A percentile compares a stretch with the other conserved stretches of the same genome.
These are phyloP conservation scores for Marasmarcha lunaedactyla DNA, from an alignment of 2,888 invertebrate genomes.

Conservation along the genomic window DNA sequence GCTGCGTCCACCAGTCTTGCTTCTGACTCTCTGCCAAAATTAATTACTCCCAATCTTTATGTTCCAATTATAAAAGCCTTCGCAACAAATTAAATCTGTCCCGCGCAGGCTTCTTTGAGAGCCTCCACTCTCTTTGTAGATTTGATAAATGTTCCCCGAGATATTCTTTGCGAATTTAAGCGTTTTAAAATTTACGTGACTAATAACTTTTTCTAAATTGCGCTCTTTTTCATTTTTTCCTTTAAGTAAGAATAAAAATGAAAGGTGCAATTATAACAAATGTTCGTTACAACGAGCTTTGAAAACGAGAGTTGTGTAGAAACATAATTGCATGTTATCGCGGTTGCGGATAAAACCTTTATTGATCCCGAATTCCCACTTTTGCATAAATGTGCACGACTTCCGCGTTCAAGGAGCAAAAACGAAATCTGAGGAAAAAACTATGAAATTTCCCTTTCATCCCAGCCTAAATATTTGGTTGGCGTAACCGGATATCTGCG, in stretches of 20 bases:
- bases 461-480: constrained; percentile 66
- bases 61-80: constrained; percentile 71
- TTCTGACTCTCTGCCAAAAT: constrained; percentile 69
- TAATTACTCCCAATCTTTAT: constrained; percentile 71
- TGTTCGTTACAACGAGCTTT: constrained; percentile 26
- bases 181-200: constrained; percentile 10
- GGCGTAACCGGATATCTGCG: constrained; percentile 66
- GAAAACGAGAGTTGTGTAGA: constrained; percentile 26
- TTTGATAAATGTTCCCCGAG: constrained; percentile 66
- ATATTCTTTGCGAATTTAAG: constrained; percentile 58
- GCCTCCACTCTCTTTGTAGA: constrained; percentile 68
- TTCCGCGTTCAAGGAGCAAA: constrained; percentile 61
- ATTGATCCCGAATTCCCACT: constrained; percentile 51
- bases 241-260: no score
- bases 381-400: constrained; percentile 63
- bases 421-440: constrained; percentile 58
- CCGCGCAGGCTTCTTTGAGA: constrained; percentile 66
- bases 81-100: constrained; percentile 72
- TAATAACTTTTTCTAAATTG: no score
- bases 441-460: constrained; percentile 66
- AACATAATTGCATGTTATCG: constrained; percentile 57
- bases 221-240: no score
- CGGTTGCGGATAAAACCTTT: constrained; percentile 49
- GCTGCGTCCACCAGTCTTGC: constrained; percentile 49
- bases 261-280: constrained; percentile 30